Evolutionary conservation across 2,113 vertebrate species (phyloP).

Genomic region (Oryzias celebensis): DNA sequence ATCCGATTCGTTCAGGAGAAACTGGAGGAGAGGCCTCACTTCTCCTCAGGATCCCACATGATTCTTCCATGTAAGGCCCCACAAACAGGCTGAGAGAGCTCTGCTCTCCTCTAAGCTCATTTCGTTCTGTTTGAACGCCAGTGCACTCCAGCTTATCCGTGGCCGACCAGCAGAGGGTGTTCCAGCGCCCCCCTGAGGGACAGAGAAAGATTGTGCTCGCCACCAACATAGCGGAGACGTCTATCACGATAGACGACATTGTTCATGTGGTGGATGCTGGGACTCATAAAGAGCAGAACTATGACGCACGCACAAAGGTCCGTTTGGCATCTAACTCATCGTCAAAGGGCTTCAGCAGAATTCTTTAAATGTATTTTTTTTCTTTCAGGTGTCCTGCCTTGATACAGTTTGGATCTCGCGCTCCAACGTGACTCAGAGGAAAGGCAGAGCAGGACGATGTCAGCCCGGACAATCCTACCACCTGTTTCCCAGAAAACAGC

Average conservation of each 20-base stretch:
- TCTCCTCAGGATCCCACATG: conserved; percentile 80
- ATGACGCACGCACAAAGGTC: conserved; percentile 92
- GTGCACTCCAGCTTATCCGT: conserved; percentile 97
- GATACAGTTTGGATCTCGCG: conserved; percentile 94
- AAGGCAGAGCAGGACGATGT: conserved; percentile 91
- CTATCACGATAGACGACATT: conserved; percentile 94
- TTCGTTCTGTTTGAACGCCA: conserved; percentile 39
- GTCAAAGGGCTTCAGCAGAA: neutral
- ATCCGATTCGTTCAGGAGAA: conserved; percentile 90
- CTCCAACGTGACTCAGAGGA: conserved; percentile 91
- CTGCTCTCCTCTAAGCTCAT: too few relatives aligned
- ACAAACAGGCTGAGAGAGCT: neutral
- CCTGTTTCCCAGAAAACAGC: conserved; percentile 84
- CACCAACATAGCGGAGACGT: conserved; percentile 96
- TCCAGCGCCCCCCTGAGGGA: conserved; percentile 82
- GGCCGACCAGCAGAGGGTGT: conserved; percentile 92
- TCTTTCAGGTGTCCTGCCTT: conserved; percentile 88
- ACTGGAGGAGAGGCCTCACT: conserved; percentile 76
- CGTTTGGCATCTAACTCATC: neutral
- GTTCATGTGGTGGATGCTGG: conserved; percentile 95
- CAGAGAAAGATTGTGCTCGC: conserved; percentile 91
- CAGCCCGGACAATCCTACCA: conserved; percentile 94
- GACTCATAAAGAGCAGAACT: conserved; percentile 92
- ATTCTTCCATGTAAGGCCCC: conserved; percentile 88
- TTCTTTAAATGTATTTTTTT: too few relatives aligned